These are phyloP conservation scores for Drosophila teissieri DNA, from an alignment of 1,140 invertebrate genomes.

Conservation along the genomic window DNA sequence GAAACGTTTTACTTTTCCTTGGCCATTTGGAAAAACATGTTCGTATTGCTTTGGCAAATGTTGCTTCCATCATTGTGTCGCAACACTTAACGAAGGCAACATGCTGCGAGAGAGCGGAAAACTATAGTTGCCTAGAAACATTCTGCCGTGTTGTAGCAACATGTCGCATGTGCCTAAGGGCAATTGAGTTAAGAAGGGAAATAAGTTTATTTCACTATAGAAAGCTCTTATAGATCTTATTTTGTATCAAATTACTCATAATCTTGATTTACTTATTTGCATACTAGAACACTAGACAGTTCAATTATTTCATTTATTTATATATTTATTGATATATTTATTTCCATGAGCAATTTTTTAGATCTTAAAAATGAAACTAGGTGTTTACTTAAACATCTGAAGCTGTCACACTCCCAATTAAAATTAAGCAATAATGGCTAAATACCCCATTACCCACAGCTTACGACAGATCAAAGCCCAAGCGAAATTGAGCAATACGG, in stretches of 20 bases:
- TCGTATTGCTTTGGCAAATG: slow-evolving; percentile 11
- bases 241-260: too few species aligned
- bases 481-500: slow-evolving; percentile 3
- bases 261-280: too few species aligned
- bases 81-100: slow-evolving; percentile 54
- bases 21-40: not conserved
- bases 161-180: slow-evolving; percentile 9
- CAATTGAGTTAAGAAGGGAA: not conserved
- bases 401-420: not conserved
- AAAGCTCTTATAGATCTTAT: too few species aligned
- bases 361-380: too few species aligned
- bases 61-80: slow-evolving; percentile 4
- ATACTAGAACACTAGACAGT: too few species aligned
- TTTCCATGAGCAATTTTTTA: too few species aligned
- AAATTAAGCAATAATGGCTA: not conserved
- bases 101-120: slow-evolving; percentile 2
- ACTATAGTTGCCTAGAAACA: not conserved
- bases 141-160: not conserved
- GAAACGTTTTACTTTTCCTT: not conserved
- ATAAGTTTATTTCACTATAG: not conserved
- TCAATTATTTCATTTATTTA: too few species aligned
- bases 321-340: too few species aligned
- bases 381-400: too few species aligned
- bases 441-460: slow-evolving; percentile 9
- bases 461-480: not conserved